Evolutionary conservation across 2,113 vertebrate species (phyloP).

Genomic region (Genyomyrus donnyi): DNA sequence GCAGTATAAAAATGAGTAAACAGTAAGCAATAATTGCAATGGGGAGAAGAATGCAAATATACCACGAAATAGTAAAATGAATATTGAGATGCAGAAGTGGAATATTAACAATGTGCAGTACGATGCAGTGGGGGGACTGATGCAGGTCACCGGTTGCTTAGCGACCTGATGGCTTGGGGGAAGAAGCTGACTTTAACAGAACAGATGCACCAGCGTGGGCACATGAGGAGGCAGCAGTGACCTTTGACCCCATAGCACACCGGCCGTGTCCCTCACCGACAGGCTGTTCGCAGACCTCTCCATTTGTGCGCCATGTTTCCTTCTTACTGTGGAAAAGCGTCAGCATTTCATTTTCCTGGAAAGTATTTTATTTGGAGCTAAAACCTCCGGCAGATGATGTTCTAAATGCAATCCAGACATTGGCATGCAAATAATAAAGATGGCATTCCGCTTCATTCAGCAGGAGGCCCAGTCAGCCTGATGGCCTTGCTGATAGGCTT

Average conservation of each 20-base stretch:
- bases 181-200: neutral
- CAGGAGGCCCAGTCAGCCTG: neutral
- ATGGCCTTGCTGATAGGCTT: neutral
- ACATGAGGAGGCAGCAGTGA: neutral
- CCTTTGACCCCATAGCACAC: neutral
- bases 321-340: neutral
- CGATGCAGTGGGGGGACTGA: neutral
- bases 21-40: neutral
- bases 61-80: neutral
- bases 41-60: neutral
- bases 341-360: neutral
- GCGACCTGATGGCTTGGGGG: neutral
- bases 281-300: neutral
- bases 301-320: neutral
- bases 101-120: neutral
- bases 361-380: slow-evolving; percentile 1
- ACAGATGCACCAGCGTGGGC: neutral
- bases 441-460: neutral
- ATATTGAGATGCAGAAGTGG: neutral
- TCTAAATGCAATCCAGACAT: slow-evolving; percentile 47
- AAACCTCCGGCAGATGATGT: slow-evolving; percentile 31
- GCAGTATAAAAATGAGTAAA: neutral
- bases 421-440: slow-evolving; percentile 2
- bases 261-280: neutral
- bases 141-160: neutral